A percentile compares a stretch with the other conserved stretches of the same genome.
phyloP scores from a whole-genome alignment of 2,888 invertebrate species.

The Bursaphelenchus okinawaensis region DNA sequence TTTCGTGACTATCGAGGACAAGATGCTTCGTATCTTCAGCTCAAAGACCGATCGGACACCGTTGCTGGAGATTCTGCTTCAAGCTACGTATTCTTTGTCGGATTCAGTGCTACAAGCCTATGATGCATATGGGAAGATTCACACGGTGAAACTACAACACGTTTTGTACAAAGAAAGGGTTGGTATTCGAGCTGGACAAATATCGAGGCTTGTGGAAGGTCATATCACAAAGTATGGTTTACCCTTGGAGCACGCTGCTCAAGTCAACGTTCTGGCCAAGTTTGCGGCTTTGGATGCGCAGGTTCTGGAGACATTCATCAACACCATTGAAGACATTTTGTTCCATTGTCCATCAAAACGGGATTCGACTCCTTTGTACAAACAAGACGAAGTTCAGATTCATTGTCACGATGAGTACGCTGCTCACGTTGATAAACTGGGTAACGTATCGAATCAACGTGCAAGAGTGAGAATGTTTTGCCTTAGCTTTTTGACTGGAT shows the following conservation, averaged over 20 bases:
- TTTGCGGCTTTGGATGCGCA: slow-evolving; percentile 82
- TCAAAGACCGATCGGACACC: slow-evolving; percentile 29
- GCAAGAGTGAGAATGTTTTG: slow-evolving; percentile 91
- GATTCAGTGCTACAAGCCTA: slow-evolving; percentile 73
- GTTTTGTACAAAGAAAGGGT: slow-evolving; percentile 96
- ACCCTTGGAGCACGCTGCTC: slow-evolving; percentile 94
- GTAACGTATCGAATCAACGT: slow-evolving; percentile 76
- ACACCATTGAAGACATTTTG: slow-evolving; percentile 83
- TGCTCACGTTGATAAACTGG: slow-evolving; percentile 67
- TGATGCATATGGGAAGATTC: slow-evolving; percentile 97
- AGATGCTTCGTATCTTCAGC: slow-evolving; percentile 66
- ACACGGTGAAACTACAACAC: slow-evolving; percentile 92
- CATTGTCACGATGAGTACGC: slow-evolving; percentile 58
- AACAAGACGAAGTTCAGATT: slow-evolving; percentile 82
- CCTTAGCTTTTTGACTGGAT: slow-evolving; percentile 88
- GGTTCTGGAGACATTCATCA: slow-evolving; percentile 84
- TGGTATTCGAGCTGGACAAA: slow-evolving; percentile 83
- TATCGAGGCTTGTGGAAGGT: slow-evolving; percentile 67
- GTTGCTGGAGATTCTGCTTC: slow-evolving; percentile 49
- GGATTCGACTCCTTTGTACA: slow-evolving; percentile 69
- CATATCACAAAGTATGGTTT: slow-evolving; percentile 84
- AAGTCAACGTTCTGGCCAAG: slow-evolving; percentile 89
- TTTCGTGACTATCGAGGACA: slow-evolving; percentile 72
- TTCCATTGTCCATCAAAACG: slow-evolving; percentile 71
- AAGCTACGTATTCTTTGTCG: slow-evolving; percentile 63